A percentile compares a stretch with the other conserved stretches of the same genome.
Conservation (phyloP, 2,888 invertebrate genomes). For the Polietes domitor region DNA sequence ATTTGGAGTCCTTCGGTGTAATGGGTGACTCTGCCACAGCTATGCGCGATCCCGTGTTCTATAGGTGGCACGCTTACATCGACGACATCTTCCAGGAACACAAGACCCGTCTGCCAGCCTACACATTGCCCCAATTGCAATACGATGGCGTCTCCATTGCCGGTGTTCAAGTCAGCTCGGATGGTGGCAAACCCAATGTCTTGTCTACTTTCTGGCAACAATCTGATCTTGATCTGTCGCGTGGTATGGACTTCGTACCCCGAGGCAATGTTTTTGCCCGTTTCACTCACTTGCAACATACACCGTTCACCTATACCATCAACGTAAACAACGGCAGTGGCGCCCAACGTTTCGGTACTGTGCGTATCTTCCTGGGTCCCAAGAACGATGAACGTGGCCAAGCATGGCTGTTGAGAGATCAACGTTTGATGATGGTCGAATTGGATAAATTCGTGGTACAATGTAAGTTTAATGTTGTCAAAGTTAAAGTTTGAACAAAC, state of each 20-base stretch:
- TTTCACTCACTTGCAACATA: slow-evolving; percentile 90
- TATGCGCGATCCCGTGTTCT: slow-evolving; percentile 93
- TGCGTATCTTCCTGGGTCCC: slow-evolving; percentile 86
- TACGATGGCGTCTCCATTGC: slow-evolving; percentile 83
- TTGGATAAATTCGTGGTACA: slow-evolving; percentile 83
- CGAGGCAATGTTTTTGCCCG: slow-evolving; percentile 86
- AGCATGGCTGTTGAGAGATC: slow-evolving; percentile 83
- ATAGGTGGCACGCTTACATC: slow-evolving; percentile 91
- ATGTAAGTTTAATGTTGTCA: slow-evolving; percentile 16
- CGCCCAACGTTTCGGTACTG: slow-evolving; percentile 71
- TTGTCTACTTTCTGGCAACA: slow-evolving; percentile 90
- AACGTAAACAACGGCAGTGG: slow-evolving; percentile 83
- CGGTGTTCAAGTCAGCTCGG: slow-evolving; percentile 82
- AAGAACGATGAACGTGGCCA: slow-evolving; percentile 85
- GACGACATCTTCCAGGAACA: slow-evolving; percentile 89
- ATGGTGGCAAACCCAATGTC: slow-evolving; percentile 83
- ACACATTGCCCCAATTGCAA: slow-evolving; percentile 80
- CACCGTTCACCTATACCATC: slow-evolving; percentile 86
- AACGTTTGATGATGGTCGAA: slow-evolving; percentile 84
- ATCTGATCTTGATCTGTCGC: slow-evolving; percentile 88
- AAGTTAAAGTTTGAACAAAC: neutral
- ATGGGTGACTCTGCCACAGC: slow-evolving; percentile 93
- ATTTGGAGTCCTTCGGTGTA: slow-evolving; percentile 88
- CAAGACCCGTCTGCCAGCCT: slow-evolving; percentile 86
- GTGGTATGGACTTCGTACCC: slow-evolving; percentile 91